Base-by-base conservation (phyloP, 1,140 invertebrate species). In the Cherax destructor region DNA sequence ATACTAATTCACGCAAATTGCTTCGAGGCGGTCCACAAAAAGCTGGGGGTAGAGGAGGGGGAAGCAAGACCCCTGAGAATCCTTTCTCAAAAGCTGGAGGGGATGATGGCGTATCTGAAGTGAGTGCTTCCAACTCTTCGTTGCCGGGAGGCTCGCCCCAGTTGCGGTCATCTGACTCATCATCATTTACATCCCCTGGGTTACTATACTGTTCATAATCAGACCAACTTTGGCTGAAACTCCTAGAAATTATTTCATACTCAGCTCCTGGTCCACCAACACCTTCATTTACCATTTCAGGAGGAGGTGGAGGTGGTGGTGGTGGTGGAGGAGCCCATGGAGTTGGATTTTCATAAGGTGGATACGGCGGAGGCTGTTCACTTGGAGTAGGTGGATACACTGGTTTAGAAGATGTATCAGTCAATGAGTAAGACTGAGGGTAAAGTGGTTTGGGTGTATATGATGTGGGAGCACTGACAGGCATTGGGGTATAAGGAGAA, bases 131-230 rank as follows among this genome's bases (percentile, higher is more conserved):
- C 4, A 93, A 72, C 69, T 93, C 92, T 50, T 93, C 92, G 69
- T 91, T 89, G n/a, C 92, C 92, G 18, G 92, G 92, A 76, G 89
- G 92, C 77, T 93, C 92, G 13, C 92, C 92, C 92, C 92, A 93
- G 50, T 93, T 93, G 41, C 91, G 87, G 41, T 93, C 88, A 76
- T 93, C 92, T 41, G 91, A 76, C 41, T 93, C 92, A 10, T 93
- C 92, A 24, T 83, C 65, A 47, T 91, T 84, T 11, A 88, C 47
- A 10, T 88, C 83, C 41, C 83, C 92, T 24, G 80, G 41, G 52
- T 83, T 87, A 65, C 50, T 74, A 59, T 83, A 89, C 30, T 81
- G 49, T 56, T 89, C 87, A 78, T 69, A 91, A 50, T 91, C 88
- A 24, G 88, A 79, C 88, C 88, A 91, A 30, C 69, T 41, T 21